Conservation (phyloP, 2,797 vertebrate species). For the Arrhamphus sclerolepis region DNA sequence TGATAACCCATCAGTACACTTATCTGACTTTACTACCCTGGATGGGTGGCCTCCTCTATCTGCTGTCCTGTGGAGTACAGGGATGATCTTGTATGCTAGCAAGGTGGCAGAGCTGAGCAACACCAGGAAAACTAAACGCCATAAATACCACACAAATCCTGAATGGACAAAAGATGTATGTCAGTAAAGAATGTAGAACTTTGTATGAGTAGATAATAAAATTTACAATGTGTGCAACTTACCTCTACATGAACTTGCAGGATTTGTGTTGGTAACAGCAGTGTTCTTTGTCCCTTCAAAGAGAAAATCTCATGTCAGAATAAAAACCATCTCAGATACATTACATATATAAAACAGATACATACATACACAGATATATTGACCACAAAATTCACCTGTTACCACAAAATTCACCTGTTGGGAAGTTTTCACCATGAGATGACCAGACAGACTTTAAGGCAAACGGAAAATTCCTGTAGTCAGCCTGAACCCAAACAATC, state of each 20-base stretch:
- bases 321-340: not conserved
- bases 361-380: too few relatives aligned
- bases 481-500: too few relatives aligned
- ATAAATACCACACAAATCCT: conserved; percentile 60
- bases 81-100: conserved; percentile 44
- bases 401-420: too few relatives aligned
- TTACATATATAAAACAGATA: too few relatives aligned
- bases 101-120: conserved; percentile 27
- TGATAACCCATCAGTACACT: conserved; percentile 78
- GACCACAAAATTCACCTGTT: too few relatives aligned
- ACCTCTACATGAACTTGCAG: conserved; percentile 58
- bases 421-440: too few relatives aligned
- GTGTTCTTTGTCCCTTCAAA: conserved; percentile 45
- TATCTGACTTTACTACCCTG: conserved; percentile 46
- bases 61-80: conserved; percentile 1
- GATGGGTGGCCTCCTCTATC: not conserved
- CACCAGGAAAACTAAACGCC: conserved; percentile 45
- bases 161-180: conserved; percentile 15
- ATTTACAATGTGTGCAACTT: conserved; percentile 20
- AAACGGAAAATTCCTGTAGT: too few relatives aligned
- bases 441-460: too few relatives aligned
- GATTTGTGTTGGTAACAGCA: conserved; percentile 18
- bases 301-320: conserved; percentile 9
- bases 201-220: not conserved
- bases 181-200: not conserved